These are phyloP conservation scores for Alces alces DNA, from an alignment of 2,113 vertebrate species.

Conservation along the genomic window DNA sequence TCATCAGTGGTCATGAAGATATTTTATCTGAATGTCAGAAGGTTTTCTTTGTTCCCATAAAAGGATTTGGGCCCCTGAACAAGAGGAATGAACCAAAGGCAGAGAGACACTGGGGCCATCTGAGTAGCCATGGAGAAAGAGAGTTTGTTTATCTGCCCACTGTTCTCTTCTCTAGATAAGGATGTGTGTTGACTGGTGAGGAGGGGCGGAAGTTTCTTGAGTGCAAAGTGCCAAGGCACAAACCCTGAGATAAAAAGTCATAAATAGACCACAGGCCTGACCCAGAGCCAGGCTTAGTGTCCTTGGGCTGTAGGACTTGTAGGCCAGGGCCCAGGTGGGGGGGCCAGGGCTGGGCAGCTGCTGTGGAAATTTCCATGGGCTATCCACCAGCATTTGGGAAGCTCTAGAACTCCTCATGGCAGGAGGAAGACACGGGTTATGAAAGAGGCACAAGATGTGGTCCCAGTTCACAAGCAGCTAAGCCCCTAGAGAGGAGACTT, in stretches of 20 bases:
- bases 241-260: constrained; percentile 63
- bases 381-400: neutral
- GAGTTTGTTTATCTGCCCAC: neutral
- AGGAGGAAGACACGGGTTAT: neutral
- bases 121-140: neutral
- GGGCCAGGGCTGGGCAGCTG: constrained; percentile 25
- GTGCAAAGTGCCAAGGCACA: constrained; percentile 20
- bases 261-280: constrained; percentile 66
- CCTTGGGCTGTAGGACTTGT: constrained; percentile 43
- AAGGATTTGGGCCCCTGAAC: neutral
- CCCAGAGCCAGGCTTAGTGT: constrained; percentile 51
- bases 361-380: constrained; percentile 63
- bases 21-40: neutral
- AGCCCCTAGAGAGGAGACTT: neutral
- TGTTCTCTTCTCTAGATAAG: neutral
- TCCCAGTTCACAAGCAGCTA: neutral
- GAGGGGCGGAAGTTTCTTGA: constrained; percentile 16
- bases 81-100: neutral
- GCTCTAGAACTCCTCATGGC: neutral
- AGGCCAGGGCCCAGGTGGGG: neutral
- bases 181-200: neutral
- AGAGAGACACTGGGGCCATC: neutral
- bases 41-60: neutral
- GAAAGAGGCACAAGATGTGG: neutral
- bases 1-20: neutral